Evolutionary conservation across 1,140 invertebrate genomes (phyloP).

Genomic region (Mya arenaria): DNA sequence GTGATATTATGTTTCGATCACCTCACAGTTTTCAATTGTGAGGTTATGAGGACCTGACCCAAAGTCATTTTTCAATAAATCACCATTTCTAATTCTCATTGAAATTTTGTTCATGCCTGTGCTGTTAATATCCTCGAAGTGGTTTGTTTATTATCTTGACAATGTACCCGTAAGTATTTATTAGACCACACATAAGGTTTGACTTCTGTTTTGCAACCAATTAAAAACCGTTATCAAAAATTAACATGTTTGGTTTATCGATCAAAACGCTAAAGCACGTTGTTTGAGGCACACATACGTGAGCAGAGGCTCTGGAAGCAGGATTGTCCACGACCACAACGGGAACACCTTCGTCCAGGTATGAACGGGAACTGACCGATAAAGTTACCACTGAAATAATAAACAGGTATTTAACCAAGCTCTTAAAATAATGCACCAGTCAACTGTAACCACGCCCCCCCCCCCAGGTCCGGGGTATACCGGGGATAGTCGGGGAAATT

Average conservation of each 20-base stretch:
- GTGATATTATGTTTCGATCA: too few relatives aligned
- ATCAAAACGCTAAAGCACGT: neutral
- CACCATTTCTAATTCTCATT: too few relatives aligned
- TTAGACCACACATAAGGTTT: neutral
- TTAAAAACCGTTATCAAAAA: neutral
- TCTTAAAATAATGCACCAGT: too few relatives aligned
- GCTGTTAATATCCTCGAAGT: neutral
- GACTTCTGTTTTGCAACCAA: neutral
- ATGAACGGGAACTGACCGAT: slow-evolving; percentile 49
- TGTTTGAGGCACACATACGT: slow-evolving; percentile 11
- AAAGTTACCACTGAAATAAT: slow-evolving; percentile 45
- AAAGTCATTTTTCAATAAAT: too few relatives aligned
- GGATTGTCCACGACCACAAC: slow-evolving; percentile 34
- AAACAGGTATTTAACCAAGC: too few relatives aligned
- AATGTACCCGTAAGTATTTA: neutral
- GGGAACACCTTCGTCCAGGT: slow-evolving; percentile 41
- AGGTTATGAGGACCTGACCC: too few relatives aligned
- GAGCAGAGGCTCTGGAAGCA: slow-evolving; percentile 34
- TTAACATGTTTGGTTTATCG: too few relatives aligned
- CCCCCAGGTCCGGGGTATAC: too few relatives aligned
- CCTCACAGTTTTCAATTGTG: too few relatives aligned
- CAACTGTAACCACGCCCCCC: too few relatives aligned
- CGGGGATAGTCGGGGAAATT: too few relatives aligned
- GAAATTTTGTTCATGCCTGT: neutral
- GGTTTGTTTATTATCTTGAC: neutral